Percentiles rank a stretch among this genome's conserved stretches.
These are phyloP conservation scores for Xestia xanthographa DNA, from an alignment of 2,888 invertebrate genomes.

Conservation along the genomic window DNA sequence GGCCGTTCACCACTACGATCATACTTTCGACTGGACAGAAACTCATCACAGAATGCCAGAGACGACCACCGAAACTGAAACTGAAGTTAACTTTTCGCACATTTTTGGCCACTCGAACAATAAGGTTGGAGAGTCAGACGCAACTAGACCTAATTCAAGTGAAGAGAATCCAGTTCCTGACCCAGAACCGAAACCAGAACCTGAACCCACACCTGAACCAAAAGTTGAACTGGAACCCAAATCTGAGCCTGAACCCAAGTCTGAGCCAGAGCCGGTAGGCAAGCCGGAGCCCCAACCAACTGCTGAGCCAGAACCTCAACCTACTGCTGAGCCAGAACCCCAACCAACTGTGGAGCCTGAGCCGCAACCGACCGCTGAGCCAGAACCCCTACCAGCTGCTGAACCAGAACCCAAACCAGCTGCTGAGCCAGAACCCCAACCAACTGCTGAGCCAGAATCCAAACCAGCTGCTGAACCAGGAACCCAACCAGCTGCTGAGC, in stretches of 20 bases:
- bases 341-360: conserved; percentile 52
- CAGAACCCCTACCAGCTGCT: conserved; percentile 56
- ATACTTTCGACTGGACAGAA: conserved; percentile 81
- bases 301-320: conserved; percentile 42
- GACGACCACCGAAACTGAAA: conserved; percentile 78
- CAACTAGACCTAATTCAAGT: conserved; percentile 57
- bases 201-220: conserved; percentile 50
- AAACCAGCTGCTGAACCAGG: conserved; percentile 46
- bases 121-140: conserved; percentile 65
- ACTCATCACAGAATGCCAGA: conserved; percentile 72
- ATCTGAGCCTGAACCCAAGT: conserved; percentile 60
- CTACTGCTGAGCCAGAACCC: conserved; percentile 55
- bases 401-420: conserved; percentile 59
- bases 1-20: conserved; percentile 63
- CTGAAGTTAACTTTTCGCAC: conserved; percentile 79
- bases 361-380: conserved; percentile 67
- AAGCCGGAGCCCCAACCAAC: conserved; percentile 39
- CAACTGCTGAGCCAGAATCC: conserved; percentile 65
- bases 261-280: conserved; percentile 42
- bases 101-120: conserved; percentile 76
- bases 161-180: conserved; percentile 63
- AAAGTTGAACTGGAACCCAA: no score
- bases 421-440: conserved; percentile 40
- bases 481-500: conserved; percentile 29
- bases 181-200: conserved; percentile 48